These are phyloP conservation scores for Stomatorhinus walkeri DNA, from an alignment of 2,797 vertebrate genomes.

Conservation along the genomic window DNA sequence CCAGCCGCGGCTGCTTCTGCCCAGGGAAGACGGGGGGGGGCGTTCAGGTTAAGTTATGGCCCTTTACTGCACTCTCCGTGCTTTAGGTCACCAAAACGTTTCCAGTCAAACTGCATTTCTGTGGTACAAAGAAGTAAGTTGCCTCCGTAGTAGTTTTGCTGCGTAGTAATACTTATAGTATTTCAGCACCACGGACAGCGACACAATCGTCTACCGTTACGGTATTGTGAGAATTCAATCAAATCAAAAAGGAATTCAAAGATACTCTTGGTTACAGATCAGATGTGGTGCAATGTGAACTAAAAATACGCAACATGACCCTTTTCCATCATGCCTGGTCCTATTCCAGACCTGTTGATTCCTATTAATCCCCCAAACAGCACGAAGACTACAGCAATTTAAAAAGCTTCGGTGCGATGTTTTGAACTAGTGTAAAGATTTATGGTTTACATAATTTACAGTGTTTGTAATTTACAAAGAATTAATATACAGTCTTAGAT, in stretches of 20 bases:
- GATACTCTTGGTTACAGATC: background rate
- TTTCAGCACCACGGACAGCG: slow-evolving; percentile 41
- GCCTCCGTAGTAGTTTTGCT: background rate
- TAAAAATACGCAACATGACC: background rate
- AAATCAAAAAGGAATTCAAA: background rate
- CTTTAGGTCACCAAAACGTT: background rate
- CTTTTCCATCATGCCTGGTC: background rate
- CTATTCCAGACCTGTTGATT: slow-evolving; percentile 16
- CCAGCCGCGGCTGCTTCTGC: slow-evolving; percentile 36
- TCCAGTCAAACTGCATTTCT: background rate
- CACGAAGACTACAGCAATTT: background rate
- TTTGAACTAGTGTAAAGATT: background rate
- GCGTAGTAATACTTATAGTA: background rate
- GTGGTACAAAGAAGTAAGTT: background rate
- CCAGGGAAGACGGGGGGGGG: background rate
- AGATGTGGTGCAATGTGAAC: background rate
- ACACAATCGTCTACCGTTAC: background rate
- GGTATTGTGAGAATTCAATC: background rate
- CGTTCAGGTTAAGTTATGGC: background rate
- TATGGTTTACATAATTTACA: background rate
- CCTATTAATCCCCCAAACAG: background rate
- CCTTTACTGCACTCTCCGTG: background rate
- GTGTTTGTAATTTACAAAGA: background rate
- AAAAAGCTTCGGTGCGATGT: background rate
- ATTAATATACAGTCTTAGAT: background rate